phyloP scores from a whole-genome alignment of 1,140 invertebrate genomes.

The Harlomillsia oculata region DNA sequence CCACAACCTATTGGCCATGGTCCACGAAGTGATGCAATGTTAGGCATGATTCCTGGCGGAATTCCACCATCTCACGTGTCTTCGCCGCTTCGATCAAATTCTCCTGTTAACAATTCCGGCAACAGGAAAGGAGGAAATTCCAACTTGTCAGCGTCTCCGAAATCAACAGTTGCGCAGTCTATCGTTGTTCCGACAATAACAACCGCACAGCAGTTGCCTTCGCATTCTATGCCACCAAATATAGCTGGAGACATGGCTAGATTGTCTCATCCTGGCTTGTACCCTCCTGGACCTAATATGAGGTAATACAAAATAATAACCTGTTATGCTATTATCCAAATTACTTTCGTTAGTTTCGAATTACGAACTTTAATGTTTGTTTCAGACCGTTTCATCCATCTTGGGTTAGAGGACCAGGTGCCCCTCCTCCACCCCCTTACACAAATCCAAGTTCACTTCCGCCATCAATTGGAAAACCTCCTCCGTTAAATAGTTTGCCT shows the following conservation, averaged over 20 bases:
- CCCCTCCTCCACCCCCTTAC: slow-evolving; percentile 14
- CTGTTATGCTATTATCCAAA: not conserved
- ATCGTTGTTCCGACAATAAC: too few relatives aligned
- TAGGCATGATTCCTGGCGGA: not conserved
- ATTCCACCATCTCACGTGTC: not conserved
- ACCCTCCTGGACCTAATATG: slow-evolving; percentile 10
- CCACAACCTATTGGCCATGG: too few relatives aligned
- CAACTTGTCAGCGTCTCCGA: too few relatives aligned
- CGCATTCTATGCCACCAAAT: slow-evolving; percentile 1
- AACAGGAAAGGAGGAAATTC: too few relatives aligned
- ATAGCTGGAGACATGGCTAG: slow-evolving; percentile 22
- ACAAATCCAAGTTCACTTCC: slow-evolving; percentile 18
- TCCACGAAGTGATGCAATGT: too few relatives aligned
- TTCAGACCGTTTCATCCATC: slow-evolving; percentile 27
- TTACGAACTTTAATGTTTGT: not conserved
- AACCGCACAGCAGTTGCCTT: not conserved
- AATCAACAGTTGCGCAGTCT: too few relatives aligned
- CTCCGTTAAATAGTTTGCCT: slow-evolving; percentile 22
- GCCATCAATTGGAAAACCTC: slow-evolving; percentile 24
- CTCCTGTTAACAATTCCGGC: not conserved
- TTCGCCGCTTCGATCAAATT: not conserved
- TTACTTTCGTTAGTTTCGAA: not conserved
- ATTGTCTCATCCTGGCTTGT: slow-evolving; percentile 19
- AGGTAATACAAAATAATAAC: slow-evolving; percentile 14
- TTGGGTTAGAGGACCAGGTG: slow-evolving; percentile 16